Percentiles rank a stretch among this genome's conserved stretches.
These are phyloP conservation scores for Hydrotaea diabolus DNA, from an alignment of 2,888 invertebrate genomes.

Conservation along the genomic window DNA sequence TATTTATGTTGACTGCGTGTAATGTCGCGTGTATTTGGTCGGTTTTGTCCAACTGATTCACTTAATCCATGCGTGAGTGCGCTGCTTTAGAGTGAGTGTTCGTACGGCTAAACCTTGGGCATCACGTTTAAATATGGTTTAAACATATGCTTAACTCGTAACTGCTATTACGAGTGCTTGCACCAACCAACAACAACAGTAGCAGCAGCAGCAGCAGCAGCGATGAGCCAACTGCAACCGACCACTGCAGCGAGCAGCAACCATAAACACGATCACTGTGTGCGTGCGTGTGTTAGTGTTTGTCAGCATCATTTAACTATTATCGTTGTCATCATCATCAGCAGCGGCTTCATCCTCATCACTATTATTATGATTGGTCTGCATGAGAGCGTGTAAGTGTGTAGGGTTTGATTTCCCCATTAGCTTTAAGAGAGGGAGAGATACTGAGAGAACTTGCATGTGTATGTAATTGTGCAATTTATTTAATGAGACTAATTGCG, in stretches of 20 bases:
- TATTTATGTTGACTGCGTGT: conserved; percentile 50
- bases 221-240: not conserved
- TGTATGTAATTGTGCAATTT: conserved; percentile 66
- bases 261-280: conserved; percentile 34
- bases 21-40: conserved; percentile 63
- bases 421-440: conserved; percentile 43
- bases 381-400: conserved; percentile 8
- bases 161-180: not conserved
- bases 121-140: conserved; percentile 46
- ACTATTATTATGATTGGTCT: conserved; percentile 62
- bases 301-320: conserved; percentile 52
- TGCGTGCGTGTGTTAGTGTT: conserved; percentile 18
- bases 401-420: conserved; percentile 62
- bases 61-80: conserved; percentile 36
- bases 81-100: not conserved
- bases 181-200: too few species aligned
- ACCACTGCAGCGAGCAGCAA: not conserved
- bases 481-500: conserved; percentile 67
- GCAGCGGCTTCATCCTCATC: conserved; percentile 23
- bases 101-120: conserved; percentile 25
- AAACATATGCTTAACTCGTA: conserved; percentile 22
- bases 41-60: conserved; percentile 56
- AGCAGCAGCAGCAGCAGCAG: not conserved
- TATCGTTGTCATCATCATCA: conserved; percentile 19
- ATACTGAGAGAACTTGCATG: not conserved